A percentile compares a stretch with the other conserved stretches of the same genome.
phyloP scores from a whole-genome alignment of 1,140 invertebrate genomes.

The Pseudomyrmex cubaensis region DNA sequence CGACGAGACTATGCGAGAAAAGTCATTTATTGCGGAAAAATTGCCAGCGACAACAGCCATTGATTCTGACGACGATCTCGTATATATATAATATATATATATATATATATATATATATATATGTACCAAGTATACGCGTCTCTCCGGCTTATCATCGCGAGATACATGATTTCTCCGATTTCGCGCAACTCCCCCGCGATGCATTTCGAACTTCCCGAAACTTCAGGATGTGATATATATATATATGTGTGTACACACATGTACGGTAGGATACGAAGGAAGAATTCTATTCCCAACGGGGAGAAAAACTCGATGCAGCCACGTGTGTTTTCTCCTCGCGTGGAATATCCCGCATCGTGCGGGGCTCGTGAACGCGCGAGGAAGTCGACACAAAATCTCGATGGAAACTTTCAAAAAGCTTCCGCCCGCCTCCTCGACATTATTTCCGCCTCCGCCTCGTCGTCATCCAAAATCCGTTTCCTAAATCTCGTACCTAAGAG shows the following conservation, averaged over 20 bases:
- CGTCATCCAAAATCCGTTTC: constrained; percentile 60
- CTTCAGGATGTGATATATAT: constrained; percentile 47
- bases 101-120: neutral
- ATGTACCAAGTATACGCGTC: neutral
- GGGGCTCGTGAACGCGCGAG: constrained; percentile 13
- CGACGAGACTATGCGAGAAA: neutral
- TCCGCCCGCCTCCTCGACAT: constrained; percentile 36
- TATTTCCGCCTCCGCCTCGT: constrained; percentile 45
- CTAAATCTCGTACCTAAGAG: constrained; percentile 50
- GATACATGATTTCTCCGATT: constrained; percentile 54
- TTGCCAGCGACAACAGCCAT: neutral
- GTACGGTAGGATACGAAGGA: neutral
- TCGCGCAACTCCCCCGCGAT: constrained; percentile 28
- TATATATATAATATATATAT: neutral
- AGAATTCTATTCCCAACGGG: constrained; percentile 43
- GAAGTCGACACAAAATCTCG: constrained; percentile 53
- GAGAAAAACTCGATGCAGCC: constrained; percentile 55
- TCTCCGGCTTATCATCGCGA: constrained; percentile 18
- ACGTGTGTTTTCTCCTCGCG: constrained; percentile 50
- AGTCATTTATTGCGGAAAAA: neutral
- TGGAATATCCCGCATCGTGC: constrained; percentile 28
- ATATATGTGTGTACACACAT: no score
- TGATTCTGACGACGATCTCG: neutral
- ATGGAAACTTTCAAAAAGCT: constrained; percentile 50
- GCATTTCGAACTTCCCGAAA: constrained; percentile 50